These are phyloP conservation scores for Ctena decussata DNA, from an alignment of 2,888 invertebrate species.

Conservation along the genomic window DNA sequence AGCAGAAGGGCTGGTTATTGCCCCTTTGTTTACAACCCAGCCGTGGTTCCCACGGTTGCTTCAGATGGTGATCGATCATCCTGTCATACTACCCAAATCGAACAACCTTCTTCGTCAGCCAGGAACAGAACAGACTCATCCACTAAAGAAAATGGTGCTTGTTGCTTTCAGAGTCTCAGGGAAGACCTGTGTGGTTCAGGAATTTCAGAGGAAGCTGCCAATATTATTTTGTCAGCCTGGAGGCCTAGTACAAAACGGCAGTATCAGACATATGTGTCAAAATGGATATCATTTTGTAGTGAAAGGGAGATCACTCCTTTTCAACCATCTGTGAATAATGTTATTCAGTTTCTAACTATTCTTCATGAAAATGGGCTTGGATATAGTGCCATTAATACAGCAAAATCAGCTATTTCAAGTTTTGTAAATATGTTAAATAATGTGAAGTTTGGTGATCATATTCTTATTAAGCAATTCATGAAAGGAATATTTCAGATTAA, in stretches of 20 bases:
- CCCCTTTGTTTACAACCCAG: conserved; percentile 12
- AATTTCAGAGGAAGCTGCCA: not conserved
- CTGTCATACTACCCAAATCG: not conserved
- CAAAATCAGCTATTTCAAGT: conserved; percentile 26
- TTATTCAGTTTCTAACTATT: too few species aligned
- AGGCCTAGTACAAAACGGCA: conserved; percentile 25
- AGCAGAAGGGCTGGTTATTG: not conserved
- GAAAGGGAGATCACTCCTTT: too few species aligned
- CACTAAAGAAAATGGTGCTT: not conserved
- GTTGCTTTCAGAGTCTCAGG: conserved; percentile 1
- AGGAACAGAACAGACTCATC: not conserved
- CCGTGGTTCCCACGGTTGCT: conserved; percentile 19
- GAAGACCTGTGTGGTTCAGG: not conserved
- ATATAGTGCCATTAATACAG: conserved; percentile 30
- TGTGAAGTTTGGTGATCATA: conserved; percentile 23
- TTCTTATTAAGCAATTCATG: conserved; percentile 35
- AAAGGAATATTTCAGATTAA: conserved; percentile 31
- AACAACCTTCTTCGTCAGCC: not conserved
- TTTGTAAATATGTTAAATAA: not conserved
- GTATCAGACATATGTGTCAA: conserved; percentile 39
- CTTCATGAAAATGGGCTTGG: not conserved
- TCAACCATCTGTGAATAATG: too few species aligned
- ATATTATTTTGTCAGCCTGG: conserved; percentile 31
- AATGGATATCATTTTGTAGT: conserved; percentile 53
- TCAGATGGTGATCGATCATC: not conserved